These are phyloP conservation scores for Coenonympha arcania DNA, from an alignment of 2,888 invertebrate genomes.

Conservation along the genomic window DNA sequence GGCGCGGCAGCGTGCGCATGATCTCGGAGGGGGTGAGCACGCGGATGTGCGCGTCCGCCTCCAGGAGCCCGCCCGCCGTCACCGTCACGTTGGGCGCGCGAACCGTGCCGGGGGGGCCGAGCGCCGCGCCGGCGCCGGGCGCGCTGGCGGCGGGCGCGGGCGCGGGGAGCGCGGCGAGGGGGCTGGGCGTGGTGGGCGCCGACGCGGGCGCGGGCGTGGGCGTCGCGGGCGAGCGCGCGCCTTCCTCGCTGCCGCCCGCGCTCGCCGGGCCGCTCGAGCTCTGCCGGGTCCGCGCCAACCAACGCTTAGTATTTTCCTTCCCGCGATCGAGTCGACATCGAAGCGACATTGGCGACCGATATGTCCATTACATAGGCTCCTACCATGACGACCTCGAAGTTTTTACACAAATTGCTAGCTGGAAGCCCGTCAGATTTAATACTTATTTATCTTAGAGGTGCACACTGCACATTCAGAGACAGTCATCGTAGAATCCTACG, in stretches of 20 bases:
- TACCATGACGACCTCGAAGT: conserved; percentile 12
- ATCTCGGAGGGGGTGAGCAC: conserved; percentile 92
- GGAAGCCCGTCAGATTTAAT: no score
- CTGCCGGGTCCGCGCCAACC: conserved; percentile 55
- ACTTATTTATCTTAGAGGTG: no score
- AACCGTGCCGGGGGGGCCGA: conserved; percentile 45
- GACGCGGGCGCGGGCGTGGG: conserved; percentile 33
- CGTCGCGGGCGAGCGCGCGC: conserved; percentile 32
- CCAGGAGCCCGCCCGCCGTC: conserved; percentile 75
- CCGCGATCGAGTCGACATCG: conserved; percentile 9
- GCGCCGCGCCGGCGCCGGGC: conserved; percentile 26
- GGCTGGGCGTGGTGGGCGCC: conserved; percentile 28
- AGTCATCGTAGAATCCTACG: conserved; percentile 2
- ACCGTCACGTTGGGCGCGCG: conserved; percentile 81
- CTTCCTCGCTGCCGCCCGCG: conserved; percentile 49
- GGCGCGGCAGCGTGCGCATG: conserved; percentile 91
- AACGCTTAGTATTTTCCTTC: conserved; percentile 40
- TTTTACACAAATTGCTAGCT: not conserved
- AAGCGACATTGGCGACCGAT: conserved; percentile 15
- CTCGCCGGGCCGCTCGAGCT: conserved; percentile 45
- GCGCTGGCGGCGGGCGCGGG: conserved; percentile 27
- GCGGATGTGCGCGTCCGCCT: conserved; percentile 86
- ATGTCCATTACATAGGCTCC: conserved; percentile 8
- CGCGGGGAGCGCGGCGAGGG: conserved; percentile 57
- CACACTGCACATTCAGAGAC: not conserved